A percentile compares a stretch with the other conserved stretches of the same genome.
Conservation (phyloP, 2,113 vertebrate genomes). For the Pandion haliaetus region DNA sequence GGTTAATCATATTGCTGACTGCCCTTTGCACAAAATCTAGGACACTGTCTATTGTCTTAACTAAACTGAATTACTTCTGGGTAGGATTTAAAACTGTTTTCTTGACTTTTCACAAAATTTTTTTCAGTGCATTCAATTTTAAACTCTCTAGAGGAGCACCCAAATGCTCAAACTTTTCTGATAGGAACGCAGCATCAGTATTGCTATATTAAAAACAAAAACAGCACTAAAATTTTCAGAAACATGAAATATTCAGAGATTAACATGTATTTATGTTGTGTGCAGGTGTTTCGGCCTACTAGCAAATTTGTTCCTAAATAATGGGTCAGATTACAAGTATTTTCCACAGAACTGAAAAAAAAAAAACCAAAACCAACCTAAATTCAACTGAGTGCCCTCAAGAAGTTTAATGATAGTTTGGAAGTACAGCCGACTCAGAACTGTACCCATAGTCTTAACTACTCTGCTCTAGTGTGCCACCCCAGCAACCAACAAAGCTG, state of each 20-base stretch:
- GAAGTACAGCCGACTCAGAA: neutral
- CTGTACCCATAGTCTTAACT: neutral
- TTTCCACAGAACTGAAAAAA: neutral
- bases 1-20: conserved; percentile 23
- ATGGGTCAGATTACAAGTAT: neutral
- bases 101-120: neutral
- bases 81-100: neutral
- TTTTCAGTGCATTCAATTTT: neutral
- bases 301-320: neutral
- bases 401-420: neutral
- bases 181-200: neutral
- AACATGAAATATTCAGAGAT: neutral
- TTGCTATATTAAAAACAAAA: neutral
- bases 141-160: neutral
- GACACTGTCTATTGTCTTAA: neutral
- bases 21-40: conserved; percentile 10
- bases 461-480: neutral
- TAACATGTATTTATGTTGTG: neutral
- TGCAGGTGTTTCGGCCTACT: neutral
- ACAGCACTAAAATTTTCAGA: neutral
- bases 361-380: neutral
- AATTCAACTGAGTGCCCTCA: neutral
- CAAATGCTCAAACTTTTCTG: neutral
- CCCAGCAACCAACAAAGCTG: neutral
- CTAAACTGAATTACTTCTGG: neutral